Conservation (phyloP, 2,113 vertebrate genomes). For the Ictalurus furcatus region DNA sequence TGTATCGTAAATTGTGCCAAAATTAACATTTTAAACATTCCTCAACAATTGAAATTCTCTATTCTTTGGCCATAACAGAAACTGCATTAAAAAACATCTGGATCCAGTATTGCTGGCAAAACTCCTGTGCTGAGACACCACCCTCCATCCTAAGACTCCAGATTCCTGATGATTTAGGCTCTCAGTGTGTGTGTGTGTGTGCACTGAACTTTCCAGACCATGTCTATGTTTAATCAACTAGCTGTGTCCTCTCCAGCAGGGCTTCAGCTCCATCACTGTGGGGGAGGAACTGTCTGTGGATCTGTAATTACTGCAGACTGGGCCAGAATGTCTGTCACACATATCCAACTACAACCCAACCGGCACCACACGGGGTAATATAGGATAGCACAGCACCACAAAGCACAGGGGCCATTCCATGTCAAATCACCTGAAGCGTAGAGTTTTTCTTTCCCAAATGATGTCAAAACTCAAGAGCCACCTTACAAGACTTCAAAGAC, state of each 20-base stretch:
- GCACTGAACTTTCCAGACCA: constrained; percentile 22
- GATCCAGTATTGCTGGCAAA: background rate
- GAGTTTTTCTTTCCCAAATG: background rate
- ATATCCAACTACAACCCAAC: constrained; percentile 41
- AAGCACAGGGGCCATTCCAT: constrained; percentile 12
- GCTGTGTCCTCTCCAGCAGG: constrained; percentile 38
- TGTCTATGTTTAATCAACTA: constrained; percentile 51
- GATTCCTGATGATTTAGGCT: constrained; percentile 30
- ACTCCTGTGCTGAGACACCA: background rate
- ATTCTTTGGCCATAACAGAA: background rate
- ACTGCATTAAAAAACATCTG: background rate
- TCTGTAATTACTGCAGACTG: constrained; percentile 52
- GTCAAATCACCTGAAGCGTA: background rate
- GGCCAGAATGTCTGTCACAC: constrained; percentile 41
- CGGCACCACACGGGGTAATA: constrained; percentile 21
- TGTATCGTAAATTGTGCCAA: background rate
- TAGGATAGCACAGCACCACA: constrained; percentile 14
- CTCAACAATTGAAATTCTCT: background rate
- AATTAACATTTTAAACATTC: constrained; percentile 9
- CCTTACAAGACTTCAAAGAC: background rate
- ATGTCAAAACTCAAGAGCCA: background rate
- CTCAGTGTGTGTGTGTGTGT: background rate
- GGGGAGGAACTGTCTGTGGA: constrained; percentile 50
- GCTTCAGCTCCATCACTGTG: constrained; percentile 49
- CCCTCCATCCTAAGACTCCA: background rate